A percentile compares a stretch with the other conserved stretches of the same genome.
phyloP scores from a whole-genome alignment of 1,140 invertebrate species.

The Chrysomallon squamiferum region DNA sequence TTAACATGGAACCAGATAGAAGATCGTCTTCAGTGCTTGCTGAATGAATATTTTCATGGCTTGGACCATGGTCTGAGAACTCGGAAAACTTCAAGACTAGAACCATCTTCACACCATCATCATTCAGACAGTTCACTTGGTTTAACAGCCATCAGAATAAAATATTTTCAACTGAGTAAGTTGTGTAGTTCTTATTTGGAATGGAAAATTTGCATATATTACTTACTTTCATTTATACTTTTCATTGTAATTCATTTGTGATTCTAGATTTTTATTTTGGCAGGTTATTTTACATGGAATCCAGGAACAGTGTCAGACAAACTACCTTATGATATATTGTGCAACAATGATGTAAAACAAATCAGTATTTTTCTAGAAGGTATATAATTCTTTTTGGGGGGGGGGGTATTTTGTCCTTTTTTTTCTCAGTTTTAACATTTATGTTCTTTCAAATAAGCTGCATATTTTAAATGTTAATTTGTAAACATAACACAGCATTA shows the following conservation, averaged over 20 bases:
- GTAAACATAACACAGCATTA: too few relatives aligned
- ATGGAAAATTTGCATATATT: too few relatives aligned
- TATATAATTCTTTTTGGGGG: too few relatives aligned
- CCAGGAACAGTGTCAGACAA: constrained; percentile 38
- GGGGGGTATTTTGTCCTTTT: too few relatives aligned
- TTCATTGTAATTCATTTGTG: too few relatives aligned
- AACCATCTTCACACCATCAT: constrained; percentile 30
- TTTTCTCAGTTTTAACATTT: too few relatives aligned
- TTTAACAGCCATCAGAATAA: constrained; percentile 42
- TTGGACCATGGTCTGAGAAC: constrained; percentile 51
- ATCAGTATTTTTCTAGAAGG: constrained; percentile 44
- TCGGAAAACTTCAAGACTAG: constrained; percentile 42
- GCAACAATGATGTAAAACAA: constrained; percentile 34
- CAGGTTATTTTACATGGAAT: constrained; percentile 48
- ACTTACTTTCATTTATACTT: too few relatives aligned
- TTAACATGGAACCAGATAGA: constrained; percentile 50
- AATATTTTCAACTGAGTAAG: constrained; percentile 51
- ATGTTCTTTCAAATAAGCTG: too few relatives aligned
- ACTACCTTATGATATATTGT: constrained; percentile 42
- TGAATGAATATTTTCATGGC: constrained; percentile 41
- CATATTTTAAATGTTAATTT: too few relatives aligned
- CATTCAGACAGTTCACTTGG: constrained; percentile 43
- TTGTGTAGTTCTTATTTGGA: background rate
- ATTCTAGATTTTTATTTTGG: too few relatives aligned
- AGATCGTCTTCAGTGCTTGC: constrained; percentile 28